phyloP scores from a whole-genome alignment of 2,888 invertebrate genomes.

The Temnothorax unifasciatus region DNA sequence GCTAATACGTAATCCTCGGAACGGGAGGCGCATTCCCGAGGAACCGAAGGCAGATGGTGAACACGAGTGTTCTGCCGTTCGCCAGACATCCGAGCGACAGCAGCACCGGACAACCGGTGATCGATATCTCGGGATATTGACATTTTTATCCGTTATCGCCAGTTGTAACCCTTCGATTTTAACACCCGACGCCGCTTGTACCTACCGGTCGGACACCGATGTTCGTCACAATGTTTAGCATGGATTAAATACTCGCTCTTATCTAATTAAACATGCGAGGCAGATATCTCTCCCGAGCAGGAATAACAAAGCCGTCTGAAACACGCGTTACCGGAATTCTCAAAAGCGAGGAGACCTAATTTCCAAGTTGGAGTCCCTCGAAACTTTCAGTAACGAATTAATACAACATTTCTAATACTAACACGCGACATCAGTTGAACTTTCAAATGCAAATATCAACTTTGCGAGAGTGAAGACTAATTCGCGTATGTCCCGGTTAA shows the following conservation, averaged over 20 bases:
- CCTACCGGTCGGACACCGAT: background rate
- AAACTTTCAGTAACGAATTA: conserved; percentile 30
- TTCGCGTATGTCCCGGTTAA: conserved; percentile 1
- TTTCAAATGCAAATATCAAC: conserved; percentile 32
- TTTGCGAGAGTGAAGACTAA: background rate
- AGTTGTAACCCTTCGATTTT: background rate
- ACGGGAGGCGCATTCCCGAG: conserved; percentile 60
- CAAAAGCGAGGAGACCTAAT: conserved; percentile 1
- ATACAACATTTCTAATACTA: conserved; percentile 24
- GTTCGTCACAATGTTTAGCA: background rate
- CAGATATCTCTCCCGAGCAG: background rate
- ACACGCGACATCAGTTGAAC: background rate
- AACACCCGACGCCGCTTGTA: conserved; percentile 14
- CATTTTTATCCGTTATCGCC: conserved; percentile 35
- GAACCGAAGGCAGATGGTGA: conserved; percentile 59
- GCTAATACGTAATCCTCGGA: conserved; percentile 67
- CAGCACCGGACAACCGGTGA: conserved; percentile 27
- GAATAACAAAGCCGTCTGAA: conserved; percentile 7
- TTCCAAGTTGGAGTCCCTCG: background rate
- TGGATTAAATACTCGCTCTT: background rate
- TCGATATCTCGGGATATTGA: conserved; percentile 39
- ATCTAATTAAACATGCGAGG: conserved; percentile 9
- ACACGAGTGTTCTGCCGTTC: conserved; percentile 36
- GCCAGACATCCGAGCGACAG: conserved; percentile 3
- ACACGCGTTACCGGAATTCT: background rate